Evolutionary conservation across 1,140 invertebrate genomes (phyloP).

Genomic region (Drosophila quadrilineata): DNA sequence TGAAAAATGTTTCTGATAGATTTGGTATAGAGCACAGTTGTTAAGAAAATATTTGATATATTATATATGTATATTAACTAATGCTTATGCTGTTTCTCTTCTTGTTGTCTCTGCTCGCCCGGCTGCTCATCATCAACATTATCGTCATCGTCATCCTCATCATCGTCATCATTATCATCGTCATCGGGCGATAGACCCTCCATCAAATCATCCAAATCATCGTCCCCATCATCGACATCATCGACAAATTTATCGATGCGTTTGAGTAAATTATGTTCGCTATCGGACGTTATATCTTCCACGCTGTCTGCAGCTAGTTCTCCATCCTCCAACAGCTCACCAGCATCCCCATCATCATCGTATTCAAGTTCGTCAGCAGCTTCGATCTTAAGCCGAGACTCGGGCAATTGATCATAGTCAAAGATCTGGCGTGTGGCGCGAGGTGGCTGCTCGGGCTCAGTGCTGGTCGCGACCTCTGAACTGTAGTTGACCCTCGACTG

Average conservation of each 20-base stretch:
- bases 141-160: not conserved
- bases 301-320: slow-evolving; percentile 17
- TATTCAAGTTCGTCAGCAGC: slow-evolving; percentile 14
- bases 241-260: slow-evolving; percentile 73
- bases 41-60: slow-evolving; percentile 44
- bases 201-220: slow-evolving; percentile 65
- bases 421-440: slow-evolving; percentile 71
- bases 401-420: slow-evolving; percentile 80
- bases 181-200: slow-evolving; percentile 37
- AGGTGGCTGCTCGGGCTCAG: slow-evolving; percentile 48
- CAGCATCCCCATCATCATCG: slow-evolving; percentile 36
- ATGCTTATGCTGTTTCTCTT: slow-evolving; percentile 45
- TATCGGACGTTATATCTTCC: slow-evolving; percentile 26
- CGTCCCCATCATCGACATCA: slow-evolving; percentile 61
- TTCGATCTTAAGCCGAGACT: slow-evolving; percentile 62
- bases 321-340: slow-evolving; percentile 22
- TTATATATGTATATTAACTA: slow-evolving; percentile 31
- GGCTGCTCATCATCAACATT: not conserved
- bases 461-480: slow-evolving; percentile 50
- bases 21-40: slow-evolving; percentile 78
- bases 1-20: slow-evolving; percentile 69
- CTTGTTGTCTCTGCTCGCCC: slow-evolving; percentile 4
- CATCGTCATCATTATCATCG: slow-evolving; percentile 25
- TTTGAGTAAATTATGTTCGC: slow-evolving; percentile 66
- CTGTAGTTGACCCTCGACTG: slow-evolving; percentile 28